Percentiles rank a stretch among this genome's conserved stretches.
These are phyloP conservation scores for Spongia lamella DNA, from an alignment of 37 sponge, comb jelly and placozoan genomes.

Conservation along the genomic window DNA sequence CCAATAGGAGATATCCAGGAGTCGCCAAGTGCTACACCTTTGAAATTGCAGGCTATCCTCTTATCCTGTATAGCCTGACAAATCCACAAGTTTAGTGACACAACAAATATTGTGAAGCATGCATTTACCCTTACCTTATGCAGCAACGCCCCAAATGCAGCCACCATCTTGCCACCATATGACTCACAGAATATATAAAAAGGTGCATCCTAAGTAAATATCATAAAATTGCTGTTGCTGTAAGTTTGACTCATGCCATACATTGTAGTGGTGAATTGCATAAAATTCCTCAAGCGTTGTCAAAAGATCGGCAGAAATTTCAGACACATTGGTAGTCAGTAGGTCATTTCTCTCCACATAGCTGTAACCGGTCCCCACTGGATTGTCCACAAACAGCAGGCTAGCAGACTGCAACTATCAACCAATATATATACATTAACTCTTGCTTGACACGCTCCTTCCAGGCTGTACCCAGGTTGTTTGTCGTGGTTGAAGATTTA, in stretches of 20 bases:
- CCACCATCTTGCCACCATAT: slow-evolving; percentile 87
- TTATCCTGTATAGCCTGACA: slow-evolving; percentile 49
- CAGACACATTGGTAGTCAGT: slow-evolving; percentile 59
- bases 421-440: too few species aligned
- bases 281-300: slow-evolving; percentile 30
- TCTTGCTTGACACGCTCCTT: too few species aligned
- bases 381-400: slow-evolving; percentile 88
- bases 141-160: slow-evolving; percentile 67
- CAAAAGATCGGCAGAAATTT: slow-evolving; percentile 65
- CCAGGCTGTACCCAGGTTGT: slow-evolving; percentile 81
- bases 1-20: slow-evolving; percentile 81
- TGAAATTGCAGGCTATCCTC: slow-evolving; percentile 25
- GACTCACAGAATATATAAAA: slow-evolving; percentile 90
- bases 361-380: slow-evolving; percentile 90
- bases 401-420: slow-evolving; percentile 61
- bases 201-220: slow-evolving; percentile 51
- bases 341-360: slow-evolving; percentile 58
- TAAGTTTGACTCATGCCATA: slow-evolving; percentile 33
- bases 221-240: background rate
- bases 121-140: slow-evolving; percentile 29
- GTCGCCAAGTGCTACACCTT: slow-evolving; percentile 86
- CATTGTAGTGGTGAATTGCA: too few species aligned
- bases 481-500: slow-evolving; percentile 55
- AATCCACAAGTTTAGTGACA: background rate
- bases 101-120: background rate